These are phyloP conservation scores for Crocallis elinguaria DNA, from an alignment of 2,888 invertebrate genomes.

Conservation along the genomic window DNA sequence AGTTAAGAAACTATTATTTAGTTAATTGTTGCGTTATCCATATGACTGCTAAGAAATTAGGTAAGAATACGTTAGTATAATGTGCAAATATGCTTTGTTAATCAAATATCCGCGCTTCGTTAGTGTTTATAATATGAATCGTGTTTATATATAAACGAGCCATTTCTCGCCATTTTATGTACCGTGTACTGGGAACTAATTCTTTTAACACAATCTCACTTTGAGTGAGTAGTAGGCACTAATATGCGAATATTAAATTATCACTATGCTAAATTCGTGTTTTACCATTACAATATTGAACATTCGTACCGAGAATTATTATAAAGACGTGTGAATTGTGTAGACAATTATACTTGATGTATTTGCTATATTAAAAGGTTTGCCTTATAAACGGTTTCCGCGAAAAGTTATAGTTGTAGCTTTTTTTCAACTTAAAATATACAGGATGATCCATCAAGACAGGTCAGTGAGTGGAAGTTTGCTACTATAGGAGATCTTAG, in stretches of 20 bases:
- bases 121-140: constrained; percentile 25
- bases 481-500: too few relatives aligned
- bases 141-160: too few relatives aligned
- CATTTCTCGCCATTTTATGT: constrained; percentile 10
- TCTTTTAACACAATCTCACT: constrained; percentile 14
- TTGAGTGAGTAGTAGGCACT: too few relatives aligned
- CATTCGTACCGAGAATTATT: constrained; percentile 12
- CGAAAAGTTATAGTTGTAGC: neutral
- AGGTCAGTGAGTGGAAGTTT: too few relatives aligned
- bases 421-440: neutral
- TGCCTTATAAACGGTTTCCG: neutral
- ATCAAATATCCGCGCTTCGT: constrained; percentile 9
- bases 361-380: neutral
- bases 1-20: too few relatives aligned
- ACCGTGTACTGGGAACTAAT: constrained; percentile 9
- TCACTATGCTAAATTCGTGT: constrained; percentile 28
- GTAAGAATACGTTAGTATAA: too few relatives aligned
- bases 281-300: constrained; percentile 17
- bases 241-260: constrained; percentile 26
- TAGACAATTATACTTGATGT: constrained; percentile 6
- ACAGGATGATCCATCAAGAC: neutral
- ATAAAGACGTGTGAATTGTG: constrained; percentile 13
- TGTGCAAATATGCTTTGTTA: constrained; percentile 17
- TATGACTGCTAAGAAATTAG: too few relatives aligned
- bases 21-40: too few relatives aligned